Evolutionary conservation across 2,797 vertebrate species (phyloP).

Genomic region (Neoniphon sammara): DNA sequence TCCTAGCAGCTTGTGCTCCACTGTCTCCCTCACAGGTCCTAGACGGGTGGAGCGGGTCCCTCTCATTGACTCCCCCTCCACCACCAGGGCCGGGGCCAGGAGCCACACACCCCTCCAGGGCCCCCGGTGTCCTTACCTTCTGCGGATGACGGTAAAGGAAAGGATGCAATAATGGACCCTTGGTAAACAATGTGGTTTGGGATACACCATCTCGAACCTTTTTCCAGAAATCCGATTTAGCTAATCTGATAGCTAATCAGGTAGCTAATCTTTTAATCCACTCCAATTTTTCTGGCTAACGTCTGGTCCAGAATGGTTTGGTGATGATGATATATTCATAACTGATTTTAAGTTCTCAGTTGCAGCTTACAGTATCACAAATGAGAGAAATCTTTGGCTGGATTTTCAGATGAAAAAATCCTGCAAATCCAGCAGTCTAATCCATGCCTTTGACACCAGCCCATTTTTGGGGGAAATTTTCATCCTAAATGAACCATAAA

Average conservation of each 20-base stretch:
- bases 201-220: slow-evolving; percentile 7
- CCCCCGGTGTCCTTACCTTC: slow-evolving; percentile 81
- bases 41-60: slow-evolving; percentile 56
- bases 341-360: not conserved
- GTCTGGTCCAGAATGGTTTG: not conserved
- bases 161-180: slow-evolving; percentile 75
- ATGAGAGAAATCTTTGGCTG: not conserved
- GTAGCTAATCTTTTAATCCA: no score
- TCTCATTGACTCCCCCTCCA: slow-evolving; percentile 57
- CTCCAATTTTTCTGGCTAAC: not conserved
- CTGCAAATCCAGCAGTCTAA: not conserved
- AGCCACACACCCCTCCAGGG: slow-evolving; percentile 51
- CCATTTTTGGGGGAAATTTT: not conserved
- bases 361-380: not conserved
- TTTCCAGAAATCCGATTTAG: no score
- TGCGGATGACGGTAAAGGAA: slow-evolving; percentile 83
- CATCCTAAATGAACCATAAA: not conserved
- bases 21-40: slow-evolving; percentile 65
- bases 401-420: not conserved
- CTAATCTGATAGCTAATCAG: no score
- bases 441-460: slow-evolving; percentile 2
- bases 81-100: slow-evolving; percentile 36
- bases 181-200: not conserved
- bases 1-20: slow-evolving; percentile 76
- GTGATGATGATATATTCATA: not conserved